Percentiles rank a stretch among this genome's conserved stretches.
Evolutionary conservation across 2,888 invertebrate genomes (phyloP).

Genomic region (Plemyria rubiginata): DNA sequence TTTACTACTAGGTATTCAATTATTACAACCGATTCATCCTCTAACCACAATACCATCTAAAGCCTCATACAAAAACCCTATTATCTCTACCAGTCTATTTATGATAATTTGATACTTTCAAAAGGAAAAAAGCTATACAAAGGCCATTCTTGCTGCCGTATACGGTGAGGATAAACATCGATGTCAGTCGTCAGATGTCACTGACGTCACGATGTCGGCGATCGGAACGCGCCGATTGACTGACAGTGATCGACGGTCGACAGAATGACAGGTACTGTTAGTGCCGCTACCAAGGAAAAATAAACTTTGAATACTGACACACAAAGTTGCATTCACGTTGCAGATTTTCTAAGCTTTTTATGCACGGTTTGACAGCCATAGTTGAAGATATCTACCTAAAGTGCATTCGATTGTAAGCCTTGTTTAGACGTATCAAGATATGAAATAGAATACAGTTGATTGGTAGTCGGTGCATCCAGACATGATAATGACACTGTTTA

Average conservation of each 20-base stretch:
- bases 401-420: conserved; percentile 28
- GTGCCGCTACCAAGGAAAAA: conserved; percentile 24
- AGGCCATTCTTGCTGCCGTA: conserved; percentile 63
- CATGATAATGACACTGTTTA: conserved; percentile 81
- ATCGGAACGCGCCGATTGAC: conserved; percentile 55
- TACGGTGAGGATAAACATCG: conserved; percentile 79
- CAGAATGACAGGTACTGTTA: conserved; percentile 52
- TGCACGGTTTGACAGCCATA: conserved; percentile 40
- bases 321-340: conserved; percentile 21
- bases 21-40: conserved; percentile 14
- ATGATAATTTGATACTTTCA: conserved; percentile 45
- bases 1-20: not conserved
- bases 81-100: conserved; percentile 37
- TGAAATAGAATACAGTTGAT: conserved; percentile 16
- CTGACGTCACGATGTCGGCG: conserved; percentile 59
- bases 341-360: conserved; percentile 33
- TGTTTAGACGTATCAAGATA: conserved; percentile 30
- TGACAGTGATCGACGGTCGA: conserved; percentile 80
- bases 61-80: conserved; percentile 28
- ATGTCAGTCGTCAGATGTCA: conserved; percentile 72
- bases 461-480: conserved; percentile 61
- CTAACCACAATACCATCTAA: conserved; percentile 26
- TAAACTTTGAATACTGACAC: conserved; percentile 8
- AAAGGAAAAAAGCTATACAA: conserved; percentile 43
- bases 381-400: conserved; percentile 41